Evolutionary conservation across 1,140 invertebrate genomes (phyloP).

Genomic region (Anadara kagoshimensis): DNA sequence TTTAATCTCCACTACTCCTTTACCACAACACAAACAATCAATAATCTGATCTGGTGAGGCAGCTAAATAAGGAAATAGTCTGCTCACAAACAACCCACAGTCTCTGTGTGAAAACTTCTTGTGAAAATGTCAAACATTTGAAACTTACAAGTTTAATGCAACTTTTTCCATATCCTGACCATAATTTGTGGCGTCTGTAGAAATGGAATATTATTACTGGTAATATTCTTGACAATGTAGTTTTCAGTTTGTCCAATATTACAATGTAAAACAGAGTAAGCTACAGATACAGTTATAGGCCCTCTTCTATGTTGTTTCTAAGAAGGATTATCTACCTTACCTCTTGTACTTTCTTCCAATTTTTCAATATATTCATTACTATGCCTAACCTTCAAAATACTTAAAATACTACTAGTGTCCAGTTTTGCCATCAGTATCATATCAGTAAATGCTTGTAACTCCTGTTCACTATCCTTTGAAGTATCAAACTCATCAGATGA

Average conservation of each 20-base stretch:
- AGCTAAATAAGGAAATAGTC: slow-evolving; percentile 25
- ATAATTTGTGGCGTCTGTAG: neutral
- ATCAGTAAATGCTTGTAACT: neutral
- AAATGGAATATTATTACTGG: neutral
- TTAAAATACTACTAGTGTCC: neutral
- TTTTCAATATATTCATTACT: slow-evolving; percentile 7
- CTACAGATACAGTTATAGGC: no score
- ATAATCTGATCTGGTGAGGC: slow-evolving; percentile 17
- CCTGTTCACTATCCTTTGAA: neutral
- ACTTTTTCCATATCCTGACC: slow-evolving; percentile 6
- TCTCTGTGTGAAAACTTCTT: neutral
- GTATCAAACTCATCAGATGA: neutral
- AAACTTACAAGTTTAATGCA: neutral
- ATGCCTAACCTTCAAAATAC: slow-evolving; percentile 12
- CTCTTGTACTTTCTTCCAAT: slow-evolving; percentile 13
- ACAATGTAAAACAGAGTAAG: neutral
- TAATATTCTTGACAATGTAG: slow-evolving; percentile 7
- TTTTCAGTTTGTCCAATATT: slow-evolving; percentile 10
- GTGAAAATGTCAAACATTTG: neutral
- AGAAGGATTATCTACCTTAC: slow-evolving; percentile 12
- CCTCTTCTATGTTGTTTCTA: slow-evolving; percentile 24
- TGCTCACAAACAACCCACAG: slow-evolving; percentile 3
- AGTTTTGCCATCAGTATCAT: neutral
- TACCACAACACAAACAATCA: slow-evolving; percentile 18
- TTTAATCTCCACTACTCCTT: slow-evolving; percentile 19